Percentiles rank a stretch among this genome's conserved stretches.
Conservation (phyloP, 2,888 invertebrate genomes). For the Macrosoma leucophasiata region DNA sequence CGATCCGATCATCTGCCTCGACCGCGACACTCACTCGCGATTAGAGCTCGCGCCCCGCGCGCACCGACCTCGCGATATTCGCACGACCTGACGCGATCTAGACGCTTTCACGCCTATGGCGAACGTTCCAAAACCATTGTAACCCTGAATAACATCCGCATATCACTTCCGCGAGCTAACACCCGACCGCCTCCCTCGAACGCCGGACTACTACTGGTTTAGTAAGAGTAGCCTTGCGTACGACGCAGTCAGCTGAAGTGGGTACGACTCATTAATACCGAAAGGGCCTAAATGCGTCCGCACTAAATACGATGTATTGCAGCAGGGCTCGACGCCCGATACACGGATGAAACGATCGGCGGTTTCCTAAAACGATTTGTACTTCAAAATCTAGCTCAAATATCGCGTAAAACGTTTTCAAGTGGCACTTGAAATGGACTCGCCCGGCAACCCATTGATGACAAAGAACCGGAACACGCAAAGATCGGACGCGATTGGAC, state of each 20-base stretch:
- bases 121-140: constrained; percentile 57
- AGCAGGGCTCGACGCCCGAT: constrained; percentile 22
- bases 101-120: constrained; percentile 46
- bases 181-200: constrained; percentile 47
- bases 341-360: constrained; percentile 21
- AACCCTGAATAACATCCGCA: constrained; percentile 56
- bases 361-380: constrained; percentile 26
- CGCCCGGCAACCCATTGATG: constrained; percentile 82
- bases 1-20: constrained; percentile 58
- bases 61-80: constrained; percentile 21
- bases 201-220: constrained; percentile 66
- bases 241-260: constrained; percentile 76
- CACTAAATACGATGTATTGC: constrained; percentile 41
- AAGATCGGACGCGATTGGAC: constrained; percentile 78
- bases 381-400: constrained; percentile 36
- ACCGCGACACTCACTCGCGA: constrained; percentile 37
- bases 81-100: constrained; percentile 29
- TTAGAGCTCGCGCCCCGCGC: constrained; percentile 27
- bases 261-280: constrained; percentile 57
- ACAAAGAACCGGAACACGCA: constrained; percentile 80
- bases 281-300: constrained; percentile 51
- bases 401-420: constrained; percentile 47
- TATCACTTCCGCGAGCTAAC: constrained; percentile 39
- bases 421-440: constrained; percentile 70
- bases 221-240: constrained; percentile 68